phyloP scores from a whole-genome alignment of 2,888 invertebrate genomes.

The Apoderus coryli region DNA sequence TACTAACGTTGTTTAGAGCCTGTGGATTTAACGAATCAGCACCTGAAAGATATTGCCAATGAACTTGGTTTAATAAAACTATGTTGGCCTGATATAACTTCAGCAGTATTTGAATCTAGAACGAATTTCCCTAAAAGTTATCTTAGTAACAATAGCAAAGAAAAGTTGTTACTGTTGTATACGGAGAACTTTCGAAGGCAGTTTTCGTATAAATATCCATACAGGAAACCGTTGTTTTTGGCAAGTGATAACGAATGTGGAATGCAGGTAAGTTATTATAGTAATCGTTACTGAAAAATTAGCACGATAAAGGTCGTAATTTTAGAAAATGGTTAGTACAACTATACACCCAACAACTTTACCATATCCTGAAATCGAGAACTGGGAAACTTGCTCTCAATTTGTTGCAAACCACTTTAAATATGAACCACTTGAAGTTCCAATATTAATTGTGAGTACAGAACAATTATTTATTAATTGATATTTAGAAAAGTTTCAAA shows the following conservation, averaged over 20 bases:
- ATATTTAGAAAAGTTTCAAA: too few relatives aligned
- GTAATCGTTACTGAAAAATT: too few relatives aligned
- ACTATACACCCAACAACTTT: constrained; percentile 66
- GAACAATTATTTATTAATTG: background rate
- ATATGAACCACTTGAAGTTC: constrained; percentile 54
- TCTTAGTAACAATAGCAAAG: constrained; percentile 50
- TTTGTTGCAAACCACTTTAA: constrained; percentile 67
- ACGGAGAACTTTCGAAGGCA: constrained; percentile 68
- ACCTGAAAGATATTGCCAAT: constrained; percentile 43
- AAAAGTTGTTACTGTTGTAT: constrained; percentile 53
- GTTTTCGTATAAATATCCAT: constrained; percentile 41
- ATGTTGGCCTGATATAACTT: constrained; percentile 45
- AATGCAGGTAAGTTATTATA: constrained; percentile 47
- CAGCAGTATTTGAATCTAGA: constrained; percentile 41
- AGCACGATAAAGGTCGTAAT: too few relatives aligned
- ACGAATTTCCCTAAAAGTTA: constrained; percentile 50
- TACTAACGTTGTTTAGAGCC: too few relatives aligned
- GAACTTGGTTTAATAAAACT: constrained; percentile 45
- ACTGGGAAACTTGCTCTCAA: constrained; percentile 55
- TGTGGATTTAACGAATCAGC: constrained; percentile 33
- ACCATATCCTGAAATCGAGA: constrained; percentile 51
- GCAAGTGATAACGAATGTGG: constrained; percentile 65
- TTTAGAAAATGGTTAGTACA: constrained; percentile 79
- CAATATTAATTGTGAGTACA: constrained; percentile 51
- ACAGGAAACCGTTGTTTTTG: constrained; percentile 47